A percentile compares a stretch with the other conserved stretches of the same genome.
Conservation (phyloP, 37 sponge, comb jelly and placozoan genomes). For the Petrosia ficiformis region DNA sequence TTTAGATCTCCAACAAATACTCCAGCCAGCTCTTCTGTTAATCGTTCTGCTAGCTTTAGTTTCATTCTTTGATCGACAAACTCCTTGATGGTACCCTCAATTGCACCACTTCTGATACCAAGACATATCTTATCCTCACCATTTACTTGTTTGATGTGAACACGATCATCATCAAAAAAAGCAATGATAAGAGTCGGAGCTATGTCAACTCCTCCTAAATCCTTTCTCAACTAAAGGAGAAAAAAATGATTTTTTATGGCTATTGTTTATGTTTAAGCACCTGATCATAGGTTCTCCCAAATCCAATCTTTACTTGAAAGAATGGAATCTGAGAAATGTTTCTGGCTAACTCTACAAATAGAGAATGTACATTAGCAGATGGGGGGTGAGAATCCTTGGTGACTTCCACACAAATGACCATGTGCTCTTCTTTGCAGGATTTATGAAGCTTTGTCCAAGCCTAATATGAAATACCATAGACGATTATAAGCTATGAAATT, state of each 20-base stretch:
- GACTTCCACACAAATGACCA: too few relatives aligned
- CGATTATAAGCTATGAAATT: too few relatives aligned
- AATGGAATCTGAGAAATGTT: conserved; percentile 38
- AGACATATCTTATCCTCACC: conserved; percentile 25
- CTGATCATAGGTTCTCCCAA: conserved; percentile 38
- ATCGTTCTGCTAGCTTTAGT: too few relatives aligned
- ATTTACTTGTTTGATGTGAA: conserved; percentile 28
- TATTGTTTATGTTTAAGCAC: too few relatives aligned
- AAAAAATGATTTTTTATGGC: too few relatives aligned
- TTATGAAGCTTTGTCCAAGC: too few relatives aligned
- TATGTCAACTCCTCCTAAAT: conserved; percentile 41
- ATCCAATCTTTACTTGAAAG: conserved; percentile 14
- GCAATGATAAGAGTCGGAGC: too few relatives aligned
- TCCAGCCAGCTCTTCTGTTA: conserved; percentile 35
- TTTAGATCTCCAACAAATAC: not conserved
- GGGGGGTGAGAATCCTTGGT: too few relatives aligned
- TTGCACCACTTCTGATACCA: conserved; percentile 10
- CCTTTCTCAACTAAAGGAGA: conserved; percentile 29
- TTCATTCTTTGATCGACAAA: conserved; percentile 13
- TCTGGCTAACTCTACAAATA: conserved; percentile 45
- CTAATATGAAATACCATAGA: too few relatives aligned
- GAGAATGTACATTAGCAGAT: too few relatives aligned
- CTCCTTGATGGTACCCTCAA: conserved; percentile 34
- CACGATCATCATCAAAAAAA: conserved; percentile 7
- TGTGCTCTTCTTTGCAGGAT: too few relatives aligned